phyloP scores from a whole-genome alignment of 2,888 invertebrate species.

The Anarsia innoxiella region DNA sequence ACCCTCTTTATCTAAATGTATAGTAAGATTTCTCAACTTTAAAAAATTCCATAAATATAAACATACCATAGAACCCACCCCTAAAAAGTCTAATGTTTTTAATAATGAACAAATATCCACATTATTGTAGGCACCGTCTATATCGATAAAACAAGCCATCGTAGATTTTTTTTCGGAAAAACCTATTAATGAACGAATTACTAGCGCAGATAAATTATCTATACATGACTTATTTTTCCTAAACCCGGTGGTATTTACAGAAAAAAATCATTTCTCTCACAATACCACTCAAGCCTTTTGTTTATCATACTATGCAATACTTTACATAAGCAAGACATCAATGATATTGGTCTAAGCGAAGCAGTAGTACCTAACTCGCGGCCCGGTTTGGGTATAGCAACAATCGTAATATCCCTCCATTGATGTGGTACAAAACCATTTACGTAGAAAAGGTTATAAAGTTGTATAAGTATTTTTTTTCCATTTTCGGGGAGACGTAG shows the following conservation, averaged over 20 bases:
- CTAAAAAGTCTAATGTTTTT: slow-evolving; percentile 15
- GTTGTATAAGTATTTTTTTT: slow-evolving; percentile 7
- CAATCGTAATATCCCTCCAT: slow-evolving; percentile 18
- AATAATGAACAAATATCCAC: slow-evolving; percentile 17
- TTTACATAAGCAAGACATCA: slow-evolving; percentile 18
- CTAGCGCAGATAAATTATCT: slow-evolving; percentile 14
- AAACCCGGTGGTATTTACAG: slow-evolving; percentile 12
- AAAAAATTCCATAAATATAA: too few relatives aligned
- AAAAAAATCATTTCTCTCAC: slow-evolving; percentile 12
- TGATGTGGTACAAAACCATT: slow-evolving; percentile 9
- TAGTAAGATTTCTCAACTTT: slow-evolving; percentile 15
- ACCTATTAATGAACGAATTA: slow-evolving; percentile 12
- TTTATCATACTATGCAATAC: slow-evolving; percentile 16
- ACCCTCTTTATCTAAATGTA: slow-evolving; percentile 4
- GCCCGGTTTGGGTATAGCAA: slow-evolving; percentile 20
- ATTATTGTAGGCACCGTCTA: slow-evolving; percentile 26
- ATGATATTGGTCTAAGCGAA: slow-evolving; percentile 16
- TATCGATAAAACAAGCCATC: not conserved
- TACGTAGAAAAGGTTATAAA: slow-evolving; percentile 12
- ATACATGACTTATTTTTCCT: slow-evolving; percentile 13
- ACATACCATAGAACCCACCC: slow-evolving; percentile 20
- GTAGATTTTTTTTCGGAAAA: too few relatives aligned
- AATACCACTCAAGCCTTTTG: slow-evolving; percentile 16
- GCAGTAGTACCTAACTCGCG: not conserved
- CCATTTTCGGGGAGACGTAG: slow-evolving; percentile 9